phyloP scores from a whole-genome alignment of 2,113 vertebrate species.

The Otocyon megalotis region DNA sequence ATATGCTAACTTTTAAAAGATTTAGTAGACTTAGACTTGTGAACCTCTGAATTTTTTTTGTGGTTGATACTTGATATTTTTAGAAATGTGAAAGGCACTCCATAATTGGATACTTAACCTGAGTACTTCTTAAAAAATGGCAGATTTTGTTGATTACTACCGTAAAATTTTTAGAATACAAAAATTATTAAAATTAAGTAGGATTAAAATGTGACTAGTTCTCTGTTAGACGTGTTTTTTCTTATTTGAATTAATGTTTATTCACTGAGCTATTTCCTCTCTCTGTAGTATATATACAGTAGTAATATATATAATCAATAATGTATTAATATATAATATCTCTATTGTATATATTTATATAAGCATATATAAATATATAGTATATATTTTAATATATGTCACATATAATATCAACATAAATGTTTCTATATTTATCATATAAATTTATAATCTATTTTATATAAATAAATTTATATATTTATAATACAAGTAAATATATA shows the following conservation, averaged over 20 bases:
- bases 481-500: neutral
- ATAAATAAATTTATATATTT: neutral
- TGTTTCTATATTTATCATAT: neutral
- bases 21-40: neutral
- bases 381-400: neutral
- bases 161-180: constrained; percentile 25
- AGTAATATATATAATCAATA: neutral
- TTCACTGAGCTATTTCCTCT: neutral
- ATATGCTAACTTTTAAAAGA: constrained; percentile 21
- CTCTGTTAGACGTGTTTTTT: neutral
- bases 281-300: neutral
- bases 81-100: constrained; percentile 37
- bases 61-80: constrained; percentile 57
- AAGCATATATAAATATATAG: neutral
- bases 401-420: neutral
- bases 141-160: neutral
- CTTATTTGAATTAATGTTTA: constrained; percentile 52
- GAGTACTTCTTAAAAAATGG: constrained; percentile 19
- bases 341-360: neutral
- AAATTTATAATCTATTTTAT: neutral
- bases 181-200: constrained; percentile 52
- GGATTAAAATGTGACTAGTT: constrained; percentile 39
- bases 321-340: neutral
- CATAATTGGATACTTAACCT: constrained; percentile 43
- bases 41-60: constrained; percentile 18